Conservation (phyloP, 2,113 vertebrate genomes). For the Pollimyrus isidori region DNA sequence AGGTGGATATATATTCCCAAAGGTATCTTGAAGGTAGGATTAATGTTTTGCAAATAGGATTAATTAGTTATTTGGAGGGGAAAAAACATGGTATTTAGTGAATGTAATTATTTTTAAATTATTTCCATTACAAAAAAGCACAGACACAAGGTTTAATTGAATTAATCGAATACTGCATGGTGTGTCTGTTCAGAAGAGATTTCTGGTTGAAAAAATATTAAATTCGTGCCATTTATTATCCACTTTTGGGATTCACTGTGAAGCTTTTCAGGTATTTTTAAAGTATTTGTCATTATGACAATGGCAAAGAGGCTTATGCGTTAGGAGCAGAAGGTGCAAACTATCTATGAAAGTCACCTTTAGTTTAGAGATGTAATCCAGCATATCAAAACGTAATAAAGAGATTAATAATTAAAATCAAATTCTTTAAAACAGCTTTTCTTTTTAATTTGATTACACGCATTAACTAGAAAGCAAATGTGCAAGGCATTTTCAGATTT, state of each 20-base stretch:
- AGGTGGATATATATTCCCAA: constrained; percentile 14
- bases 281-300: neutral
- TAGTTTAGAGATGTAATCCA: neutral
- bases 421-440: constrained; percentile 12
- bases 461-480: neutral
- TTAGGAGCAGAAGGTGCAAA: neutral
- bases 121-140: constrained; percentile 22
- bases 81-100: constrained; percentile 9
- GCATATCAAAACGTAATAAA: neutral
- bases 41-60: constrained; percentile 33
- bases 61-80: constrained; percentile 21
- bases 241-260: constrained; percentile 6
- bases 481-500: neutral
- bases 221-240: constrained; percentile 6
- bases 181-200: constrained; percentile 29
- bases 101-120: constrained; percentile 24
- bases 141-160: constrained; percentile 26
- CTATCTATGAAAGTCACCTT: constrained; percentile 22
- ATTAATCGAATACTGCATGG: constrained; percentile 16
- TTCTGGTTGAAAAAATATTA: constrained; percentile 19
- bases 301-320: neutral
- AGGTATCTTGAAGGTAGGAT: constrained; percentile 21
- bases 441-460: constrained; percentile 19
- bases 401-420: constrained; percentile 11
- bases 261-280: neutral